Evolutionary conservation across 2,888 invertebrate species (phyloP), one percentile per base, ranked within the genome.

Genomic region (Tipula confusa): DNA sequence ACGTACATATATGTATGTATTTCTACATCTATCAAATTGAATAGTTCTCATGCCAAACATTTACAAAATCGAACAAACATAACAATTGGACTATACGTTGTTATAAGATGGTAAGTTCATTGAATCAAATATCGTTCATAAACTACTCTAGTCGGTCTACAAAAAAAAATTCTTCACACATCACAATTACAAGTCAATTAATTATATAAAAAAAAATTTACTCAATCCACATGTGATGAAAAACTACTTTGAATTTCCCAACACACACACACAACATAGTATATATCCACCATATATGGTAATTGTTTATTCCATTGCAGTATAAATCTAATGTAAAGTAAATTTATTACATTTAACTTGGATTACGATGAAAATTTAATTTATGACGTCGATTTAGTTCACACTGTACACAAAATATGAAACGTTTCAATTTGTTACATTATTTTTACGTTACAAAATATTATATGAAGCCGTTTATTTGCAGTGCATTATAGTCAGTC

Each of bases 161-260:
- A n/a, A n/a, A n/a, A n/a, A 64, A 5, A 6, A 64, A 64, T 64
- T 64, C 64, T 64, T 64, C 64, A 64, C 64, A 64, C 64, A 64
- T 64, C 64, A 64, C 64, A 64, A 64, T 64, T 64, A 64, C 11
- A 64, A 64, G 64, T 64, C 64, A 18, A 64, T 64, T 64, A 64
- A 64, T 64, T 64, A 48, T 18, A 48, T 64, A 24, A 64, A 43
- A n/a, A 43, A 43, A 24, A 24, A 24, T 64, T 64, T 64, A 64
- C 64, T 64, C 64, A 64, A 64, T 64, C 64, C 64, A 24, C 43
- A 64, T 24, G 64, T 64, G 64, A 24, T 24, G 64, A 64, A 64
- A 64, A 64, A 9, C 24, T 24, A 64, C 64, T 9, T 64, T 64
- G 64, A 24, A 24, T 64, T 64, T 64, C 64, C 64, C 64, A 64